A percentile compares a stretch with the other conserved stretches of the same genome.
Evolutionary conservation across 2,888 invertebrate species (phyloP).

Genomic region (Acrobasis suavella): DNA sequence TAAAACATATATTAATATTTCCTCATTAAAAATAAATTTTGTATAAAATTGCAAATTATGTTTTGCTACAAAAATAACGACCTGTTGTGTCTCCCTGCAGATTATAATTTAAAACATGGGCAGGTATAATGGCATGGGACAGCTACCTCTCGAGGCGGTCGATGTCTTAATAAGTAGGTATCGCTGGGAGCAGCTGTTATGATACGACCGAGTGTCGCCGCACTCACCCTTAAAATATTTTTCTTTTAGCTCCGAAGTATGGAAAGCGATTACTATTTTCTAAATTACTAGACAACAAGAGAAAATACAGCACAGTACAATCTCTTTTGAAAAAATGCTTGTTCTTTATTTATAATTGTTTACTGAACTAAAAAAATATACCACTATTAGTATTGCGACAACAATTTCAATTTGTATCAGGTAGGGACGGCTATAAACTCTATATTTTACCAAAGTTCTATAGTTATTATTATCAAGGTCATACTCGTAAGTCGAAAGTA

Average conservation of each 20-base stretch:
- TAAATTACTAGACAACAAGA: too few species aligned
- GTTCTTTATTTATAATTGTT: too few species aligned
- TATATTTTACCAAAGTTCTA: too few species aligned
- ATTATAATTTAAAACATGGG: constrained; percentile 76
- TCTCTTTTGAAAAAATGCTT: too few species aligned
- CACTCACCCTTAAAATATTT: constrained; percentile 73
- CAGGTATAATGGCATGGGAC: constrained; percentile 60
- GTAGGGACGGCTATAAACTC: too few species aligned
- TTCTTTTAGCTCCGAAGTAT: constrained; percentile 46
- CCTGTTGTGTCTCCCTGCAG: constrained; percentile 40
- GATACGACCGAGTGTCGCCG: constrained; percentile 78
- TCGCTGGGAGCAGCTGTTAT: constrained; percentile 79
- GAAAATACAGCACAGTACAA: too few species aligned
- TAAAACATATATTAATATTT: not conserved
- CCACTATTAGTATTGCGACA: too few species aligned
- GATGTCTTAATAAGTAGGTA: constrained; percentile 79
- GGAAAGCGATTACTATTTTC: constrained; percentile 40
- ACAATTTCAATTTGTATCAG: too few species aligned
- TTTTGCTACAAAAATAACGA: constrained; percentile 27
- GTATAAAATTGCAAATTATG: not conserved
- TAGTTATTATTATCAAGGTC: too few species aligned
- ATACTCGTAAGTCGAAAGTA: too few species aligned
- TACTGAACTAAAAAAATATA: too few species aligned
- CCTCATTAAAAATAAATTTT: not conserved
- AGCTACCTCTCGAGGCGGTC: constrained; percentile 56